Evolutionary conservation across 2,888 invertebrate genomes (phyloP), one percentile per base, ranked within the genome.

Genomic region (Nowickia ferox): DNA sequence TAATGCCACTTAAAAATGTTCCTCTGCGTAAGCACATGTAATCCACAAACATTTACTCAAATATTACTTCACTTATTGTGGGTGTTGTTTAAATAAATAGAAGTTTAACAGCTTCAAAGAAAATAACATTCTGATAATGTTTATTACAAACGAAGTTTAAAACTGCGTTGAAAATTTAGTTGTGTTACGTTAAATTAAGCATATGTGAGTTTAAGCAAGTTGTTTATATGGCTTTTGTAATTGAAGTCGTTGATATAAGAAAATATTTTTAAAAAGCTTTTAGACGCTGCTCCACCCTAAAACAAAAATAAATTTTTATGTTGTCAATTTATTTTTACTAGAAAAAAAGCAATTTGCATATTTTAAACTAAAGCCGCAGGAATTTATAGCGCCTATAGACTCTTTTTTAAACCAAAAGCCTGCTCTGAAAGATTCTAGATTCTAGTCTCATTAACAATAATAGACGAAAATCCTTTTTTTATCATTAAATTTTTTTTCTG

Each of bases 111-210:
- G 59, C 38, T 59, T n/a, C 10, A 10, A 40, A 40, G 8, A 38
- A 38, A 57, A 8, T 6, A 3, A 2, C 15, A 9, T 15, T 38
- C 40, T 59, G 1, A 10, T 59, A 10, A 22, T 15, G 30, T 57
- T 57, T 30, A 57, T 57, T 30, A 15, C 19, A 57, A 53, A 15
- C 9, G 57, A 38, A 59, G 40, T n/a, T 59, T 59, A 59, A 59
- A 40, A 10, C n/a, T 38, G 6, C n/a, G 38, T 59, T 38, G 9
- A 15, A 30, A 8, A 57, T 57, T 57, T 38, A 30, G 30, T 30
- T 9, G 30, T 57, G 57, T 13, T 9, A 9, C 57, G 15, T 19
- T 53, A 53, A 53, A 11, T 19, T 53, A 2, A 19, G 4, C 10
- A 53, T 19, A 11, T 10, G 19, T 53, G 19, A 4, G 9, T 9